These are phyloP conservation scores for Polietes domitor DNA, from an alignment of 2,888 invertebrate species.

Conservation along the genomic window DNA sequence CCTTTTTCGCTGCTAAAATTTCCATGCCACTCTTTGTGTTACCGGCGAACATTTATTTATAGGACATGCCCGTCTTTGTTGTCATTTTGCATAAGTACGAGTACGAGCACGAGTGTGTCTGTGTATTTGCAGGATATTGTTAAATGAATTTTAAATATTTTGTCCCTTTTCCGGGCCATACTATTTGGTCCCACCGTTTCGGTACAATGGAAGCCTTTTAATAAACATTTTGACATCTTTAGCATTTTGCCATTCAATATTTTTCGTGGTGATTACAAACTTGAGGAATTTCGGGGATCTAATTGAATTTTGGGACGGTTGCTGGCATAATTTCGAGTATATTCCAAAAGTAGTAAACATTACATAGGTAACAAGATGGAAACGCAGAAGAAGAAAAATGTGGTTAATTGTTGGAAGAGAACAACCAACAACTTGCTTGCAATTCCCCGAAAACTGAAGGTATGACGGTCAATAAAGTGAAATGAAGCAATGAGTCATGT, in stretches of 20 bases:
- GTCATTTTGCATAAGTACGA: constrained; percentile 3
- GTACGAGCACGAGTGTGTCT: background rate
- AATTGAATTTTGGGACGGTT: constrained; percentile 17
- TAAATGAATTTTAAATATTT: constrained; percentile 34
- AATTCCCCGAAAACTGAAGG: no score
- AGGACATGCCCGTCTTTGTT: background rate
- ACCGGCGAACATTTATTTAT: constrained; percentile 20
- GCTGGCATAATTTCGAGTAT: background rate
- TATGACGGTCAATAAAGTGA: no score
- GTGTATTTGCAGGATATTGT: background rate
- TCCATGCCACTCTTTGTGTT: background rate
- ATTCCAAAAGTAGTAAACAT: background rate
- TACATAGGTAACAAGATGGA: background rate
- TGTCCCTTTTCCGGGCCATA: background rate
- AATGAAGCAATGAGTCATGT: no score
- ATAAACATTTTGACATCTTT: constrained; percentile 22
- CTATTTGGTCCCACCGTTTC: background rate
- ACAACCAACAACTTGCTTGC: no score
- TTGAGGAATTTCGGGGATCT: background rate
- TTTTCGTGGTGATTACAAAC: constrained; percentile 11
- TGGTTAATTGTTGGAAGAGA: no score
- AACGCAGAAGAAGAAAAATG: no score
- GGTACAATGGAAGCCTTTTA: constrained; percentile 11
- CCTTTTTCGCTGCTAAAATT: background rate
- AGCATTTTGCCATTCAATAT: background rate